A percentile compares a stretch with the other conserved stretches of the same genome.
Evolutionary conservation across 1,140 invertebrate genomes (phyloP).

Genomic region (Spodoptera frugiperda): DNA sequence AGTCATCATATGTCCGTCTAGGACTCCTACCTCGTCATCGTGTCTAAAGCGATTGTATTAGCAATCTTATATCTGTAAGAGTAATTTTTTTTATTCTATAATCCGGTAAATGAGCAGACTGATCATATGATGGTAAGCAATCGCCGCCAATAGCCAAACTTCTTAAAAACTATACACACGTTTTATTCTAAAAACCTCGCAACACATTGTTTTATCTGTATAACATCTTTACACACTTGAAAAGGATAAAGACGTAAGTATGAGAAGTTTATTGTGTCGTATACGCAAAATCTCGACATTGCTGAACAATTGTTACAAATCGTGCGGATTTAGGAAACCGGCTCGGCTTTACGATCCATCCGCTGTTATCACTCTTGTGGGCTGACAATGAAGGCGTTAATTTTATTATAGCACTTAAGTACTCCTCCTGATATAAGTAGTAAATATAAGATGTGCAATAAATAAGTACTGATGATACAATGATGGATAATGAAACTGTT

Average conservation of each 20-base stretch:
- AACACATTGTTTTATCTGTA: not conserved
- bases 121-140: no score
- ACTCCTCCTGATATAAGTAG: not conserved
- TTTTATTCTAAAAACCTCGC: no score
- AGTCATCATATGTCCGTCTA: no score
- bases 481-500: no score
- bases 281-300: not conserved
- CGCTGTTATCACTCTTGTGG: conserved; percentile 19
- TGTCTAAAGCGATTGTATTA: no score
- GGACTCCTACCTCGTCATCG: no score
- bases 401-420: conserved; percentile 14
- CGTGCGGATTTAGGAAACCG: conserved; percentile 8
- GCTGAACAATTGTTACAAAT: conserved; percentile 27
- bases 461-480: not conserved
- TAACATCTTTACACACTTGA: not conserved
- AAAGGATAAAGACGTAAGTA: not conserved
- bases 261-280: not conserved
- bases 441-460: not conserved
- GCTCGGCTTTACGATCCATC: conserved; percentile 8
- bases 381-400: not conserved
- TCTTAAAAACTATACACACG: no score
- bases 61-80: no score
- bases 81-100: no score
- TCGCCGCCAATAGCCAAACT: no score
- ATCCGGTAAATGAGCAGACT: no score